phyloP scores from a whole-genome alignment of 2,888 invertebrate species.

The Heterodera filipjevi region DNA sequence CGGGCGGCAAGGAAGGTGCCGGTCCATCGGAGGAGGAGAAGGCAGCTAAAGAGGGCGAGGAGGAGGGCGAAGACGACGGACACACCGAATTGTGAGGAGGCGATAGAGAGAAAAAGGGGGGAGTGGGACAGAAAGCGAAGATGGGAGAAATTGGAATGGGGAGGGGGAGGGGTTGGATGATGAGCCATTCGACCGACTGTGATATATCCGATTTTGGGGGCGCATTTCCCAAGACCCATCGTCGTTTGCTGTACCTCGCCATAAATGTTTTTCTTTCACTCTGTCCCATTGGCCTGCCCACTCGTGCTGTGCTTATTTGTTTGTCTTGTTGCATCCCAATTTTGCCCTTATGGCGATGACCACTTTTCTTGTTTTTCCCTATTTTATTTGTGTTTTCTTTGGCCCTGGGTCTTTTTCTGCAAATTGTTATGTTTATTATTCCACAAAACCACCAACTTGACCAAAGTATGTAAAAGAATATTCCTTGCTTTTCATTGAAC shows the following conservation, averaged over 20 bases:
- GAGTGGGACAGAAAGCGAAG: not conserved
- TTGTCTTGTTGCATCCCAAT: not conserved
- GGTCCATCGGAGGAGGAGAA: constrained; percentile 63
- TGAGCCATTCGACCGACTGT: not conserved
- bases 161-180: not conserved
- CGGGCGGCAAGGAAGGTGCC: constrained; percentile 79
- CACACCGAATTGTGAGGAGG: constrained; percentile 49
- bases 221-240: not conserved
- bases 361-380: not conserved
- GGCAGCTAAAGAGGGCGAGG: constrained; percentile 55
- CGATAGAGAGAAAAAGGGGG: constrained; percentile 14
- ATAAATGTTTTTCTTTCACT: not conserved
- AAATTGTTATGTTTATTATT: not conserved
- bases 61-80: constrained; percentile 51
- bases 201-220: not conserved
- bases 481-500: too few species aligned
- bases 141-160: not conserved
- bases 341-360: not conserved
- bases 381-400: not conserved
- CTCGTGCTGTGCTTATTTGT: not conserved
- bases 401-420: not conserved
- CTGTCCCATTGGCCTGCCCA: not conserved
- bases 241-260: not conserved
- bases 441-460: not conserved
- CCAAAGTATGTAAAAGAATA: not conserved